Percentiles rank a stretch among this genome's conserved stretches.
phyloP scores from a whole-genome alignment of 2,113 vertebrate species.

The Budorcas taxicolor region DNA sequence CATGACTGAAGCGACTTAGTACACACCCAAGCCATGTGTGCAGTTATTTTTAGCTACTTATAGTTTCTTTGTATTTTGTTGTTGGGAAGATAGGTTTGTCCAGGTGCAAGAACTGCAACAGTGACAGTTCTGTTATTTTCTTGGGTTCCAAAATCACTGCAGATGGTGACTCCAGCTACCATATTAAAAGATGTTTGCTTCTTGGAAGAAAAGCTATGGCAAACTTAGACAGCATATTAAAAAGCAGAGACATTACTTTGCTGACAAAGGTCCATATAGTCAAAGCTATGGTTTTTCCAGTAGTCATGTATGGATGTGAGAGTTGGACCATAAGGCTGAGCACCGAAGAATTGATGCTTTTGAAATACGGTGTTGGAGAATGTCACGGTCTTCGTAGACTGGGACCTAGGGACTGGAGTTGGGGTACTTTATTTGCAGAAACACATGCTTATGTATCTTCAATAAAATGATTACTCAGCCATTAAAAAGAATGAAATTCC shows the following conservation, averaged over 20 bases:
- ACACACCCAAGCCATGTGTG: not conserved
- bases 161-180: not conserved
- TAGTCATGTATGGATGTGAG: not conserved
- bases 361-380: not conserved
- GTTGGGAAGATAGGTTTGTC: not conserved
- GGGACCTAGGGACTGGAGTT: fast-evolving
- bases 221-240: not conserved
- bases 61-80: not conserved
- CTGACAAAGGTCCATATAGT: not conserved
- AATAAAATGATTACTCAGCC: too few species aligned
- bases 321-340: not conserved
- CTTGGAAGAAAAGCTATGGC: not conserved
- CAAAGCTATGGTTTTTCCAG: not conserved
- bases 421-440: not conserved
- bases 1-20: not conserved
- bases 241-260: not conserved
- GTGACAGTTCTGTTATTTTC: not conserved
- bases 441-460: too few species aligned
- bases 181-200: not conserved
- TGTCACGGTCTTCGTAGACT: fast-evolving
- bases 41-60: not conserved
- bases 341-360: not conserved
- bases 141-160: not conserved
- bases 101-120: not conserved
- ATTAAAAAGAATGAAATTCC: too few species aligned